A percentile compares a stretch with the other conserved stretches of the same genome.
These are phyloP conservation scores for Pheosia tremula DNA, from an alignment of 2,888 invertebrate genomes.

Conservation along the genomic window DNA sequence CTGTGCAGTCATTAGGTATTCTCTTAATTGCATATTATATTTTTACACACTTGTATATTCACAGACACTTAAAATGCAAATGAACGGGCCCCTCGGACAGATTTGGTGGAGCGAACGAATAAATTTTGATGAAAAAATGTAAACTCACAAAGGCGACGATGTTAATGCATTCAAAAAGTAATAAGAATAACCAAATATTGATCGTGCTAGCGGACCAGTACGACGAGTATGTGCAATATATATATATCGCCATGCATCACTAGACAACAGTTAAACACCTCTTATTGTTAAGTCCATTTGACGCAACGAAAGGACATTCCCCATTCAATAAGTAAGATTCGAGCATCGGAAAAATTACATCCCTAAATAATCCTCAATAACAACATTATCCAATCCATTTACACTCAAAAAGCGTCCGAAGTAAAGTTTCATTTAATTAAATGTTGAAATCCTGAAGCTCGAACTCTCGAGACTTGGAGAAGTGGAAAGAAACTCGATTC, in stretches of 20 bases:
- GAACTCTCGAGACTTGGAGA: not conserved
- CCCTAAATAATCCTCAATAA: not conserved
- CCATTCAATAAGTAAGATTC: too few relatives aligned
- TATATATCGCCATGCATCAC: too few relatives aligned
- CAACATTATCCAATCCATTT: not conserved
- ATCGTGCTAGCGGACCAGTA: too few relatives aligned
- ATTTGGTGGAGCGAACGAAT: not conserved
- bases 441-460: not conserved
- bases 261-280: too few relatives aligned
- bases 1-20: not conserved
- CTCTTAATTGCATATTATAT: not conserved
- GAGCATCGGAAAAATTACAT: not conserved
- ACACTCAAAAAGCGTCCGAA: not conserved
- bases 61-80: constrained; percentile 5
- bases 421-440: constrained; percentile 1
- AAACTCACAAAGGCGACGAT: not conserved
- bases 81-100: not conserved
- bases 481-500: constrained; percentile 3
- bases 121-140: not conserved
- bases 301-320: too few relatives aligned
- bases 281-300: too few relatives aligned
- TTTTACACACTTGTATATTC: constrained; percentile 4
- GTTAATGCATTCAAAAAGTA: too few relatives aligned
- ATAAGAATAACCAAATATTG: too few relatives aligned
- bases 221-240: too few relatives aligned